Base-by-base conservation (phyloP, 2,888 invertebrate genomes). In the Drosophila mulleri region DNA sequence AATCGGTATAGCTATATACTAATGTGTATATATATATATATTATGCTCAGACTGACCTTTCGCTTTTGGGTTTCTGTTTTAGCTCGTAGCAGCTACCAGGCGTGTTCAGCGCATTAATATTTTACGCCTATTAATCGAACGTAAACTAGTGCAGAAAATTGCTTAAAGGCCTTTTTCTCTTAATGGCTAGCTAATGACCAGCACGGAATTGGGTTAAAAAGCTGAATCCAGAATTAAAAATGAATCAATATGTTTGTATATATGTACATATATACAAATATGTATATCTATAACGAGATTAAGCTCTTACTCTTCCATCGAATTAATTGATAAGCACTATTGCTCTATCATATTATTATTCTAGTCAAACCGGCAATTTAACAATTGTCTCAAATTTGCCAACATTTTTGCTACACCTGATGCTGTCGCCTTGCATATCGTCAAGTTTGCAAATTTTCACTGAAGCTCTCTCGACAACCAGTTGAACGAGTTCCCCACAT, bases 41-140 rank as follows among this genome's bases (percentile, higher is more conserved):
- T 11, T 32, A 32, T 6, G 18, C 42, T 12, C 2, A 18, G 66
- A 67, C 75, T 29, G n/a, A 29, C 75, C 78, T 83, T 76, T 62
- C 77, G 72, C 71, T 32, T 37, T 54, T 3, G 16, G 26, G n/a
- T 44, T 8, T 14, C 29, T 48, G 75, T 59, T 66, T 39, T 61
- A n/a, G 3, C 16, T 65, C 58, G 64, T 32, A 20, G 50, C 41
- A 35, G 67, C 86, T 83, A 75, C 71, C 80, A 81, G 89, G 83
- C 88, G 89, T 87, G 89, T 53, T 84, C 66, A 23, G 63, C 69
- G 67, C 71, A 85, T 85, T 85, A 80, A 89, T 83, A 85, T 88
- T 85, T 85, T 71, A 88, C 84, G 86, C 84, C 89, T 85, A 67
- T 82, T 68, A 82, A 88, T 89, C 70, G 82, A 82, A 67, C 58